Evolutionary conservation across 2,888 invertebrate genomes (phyloP), one percentile per base, ranked within the genome.

Genomic region (Herminia tarsipennalis): DNA sequence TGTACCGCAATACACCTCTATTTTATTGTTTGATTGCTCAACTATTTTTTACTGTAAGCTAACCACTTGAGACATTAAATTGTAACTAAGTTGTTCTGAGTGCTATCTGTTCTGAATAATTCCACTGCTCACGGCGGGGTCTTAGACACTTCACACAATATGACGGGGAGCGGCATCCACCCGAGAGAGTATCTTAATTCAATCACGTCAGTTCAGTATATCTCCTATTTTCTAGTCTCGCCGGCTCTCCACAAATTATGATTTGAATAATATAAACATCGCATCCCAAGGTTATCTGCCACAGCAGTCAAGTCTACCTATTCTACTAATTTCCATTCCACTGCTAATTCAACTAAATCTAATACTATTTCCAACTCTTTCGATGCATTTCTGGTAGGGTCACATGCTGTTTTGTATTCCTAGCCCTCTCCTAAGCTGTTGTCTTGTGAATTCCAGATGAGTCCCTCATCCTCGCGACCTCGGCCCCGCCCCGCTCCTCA

Each of bases 401-500:
- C 52, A 55, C 50, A 56, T 51, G 47, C 55, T 74, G 54, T 73
- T 76, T 75, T 70, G 65, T 78, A 75, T 75, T 81, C 81, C 82
- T 75, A 59, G 64, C 63, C 80, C 76, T 68, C 63, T 79, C 88
- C 88, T 90, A 87, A 89, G 83, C 82, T 86, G 78, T 85, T 90
- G 83, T 92, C 81, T 89, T 91, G 78, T 89, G 84, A 80, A 88
- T 92, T 92, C 84, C 92, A 92, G 92, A 92, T 92, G 91, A 90
- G 85, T 92, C 91, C 87, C 86, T 73, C 83, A 87, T 82, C 76
- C 91, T 87, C 81, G 92, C 83, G 85, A 87, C 89, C 78, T 81
- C 82, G 87, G 87, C 88, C 78, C 84, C 89, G 89, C 86, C 88
- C 84, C 91, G 90, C 55, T 88, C 91, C 90, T 88, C 92, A 92